Base-by-base conservation (phyloP, 1,140 invertebrate species). In the Drosophila tristis region DNA sequence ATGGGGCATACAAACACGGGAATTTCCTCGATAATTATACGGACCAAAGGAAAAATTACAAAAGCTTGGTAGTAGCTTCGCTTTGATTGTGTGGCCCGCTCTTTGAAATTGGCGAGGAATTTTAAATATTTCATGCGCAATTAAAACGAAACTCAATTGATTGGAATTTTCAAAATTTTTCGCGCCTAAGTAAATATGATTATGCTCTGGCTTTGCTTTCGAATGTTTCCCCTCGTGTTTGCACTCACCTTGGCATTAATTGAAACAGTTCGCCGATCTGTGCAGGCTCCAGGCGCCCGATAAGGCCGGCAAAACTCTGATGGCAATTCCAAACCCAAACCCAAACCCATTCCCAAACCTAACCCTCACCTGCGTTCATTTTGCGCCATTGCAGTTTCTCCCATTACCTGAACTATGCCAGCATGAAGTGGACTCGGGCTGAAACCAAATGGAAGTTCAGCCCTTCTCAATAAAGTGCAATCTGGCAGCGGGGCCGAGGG, bases 381-480 rank as follows among this genome's bases (percentile, higher is more conserved):
- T 48, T 47, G 31, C 11, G 35, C 20, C 49, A 55, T 39, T 35
- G 16, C 53, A 54, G 48, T 43, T 57, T 63, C 63, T 11, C 26
- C 56, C 39, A 63, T 64, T 78, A 39, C 56, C 39, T 26, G 9
- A 50, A n/a, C 43, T 60, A 39, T 39, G 54, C 47, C 29, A 29
- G 63, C 54, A 35, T 57, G 31, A 45, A 49, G 43, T 57, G 49
- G 49, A 43, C 44, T 56, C 48, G 44, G 49, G 44, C 62, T 29
- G 15, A 9, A 31, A 8, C 35, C 26, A 70, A 57, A 81, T 73
- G 68, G 29, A 64, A 48, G 42, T 49, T 50, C 50, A 60, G 49
- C 80, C 57, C 48, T 66, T 78, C 35, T 65, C 79, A 82, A 82
- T 82, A 74, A 70, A 74, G 57, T 62, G 65, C 67, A 70, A 70